Base-by-base conservation (phyloP, 1,140 invertebrate species). In the Coelopa frigida region DNA sequence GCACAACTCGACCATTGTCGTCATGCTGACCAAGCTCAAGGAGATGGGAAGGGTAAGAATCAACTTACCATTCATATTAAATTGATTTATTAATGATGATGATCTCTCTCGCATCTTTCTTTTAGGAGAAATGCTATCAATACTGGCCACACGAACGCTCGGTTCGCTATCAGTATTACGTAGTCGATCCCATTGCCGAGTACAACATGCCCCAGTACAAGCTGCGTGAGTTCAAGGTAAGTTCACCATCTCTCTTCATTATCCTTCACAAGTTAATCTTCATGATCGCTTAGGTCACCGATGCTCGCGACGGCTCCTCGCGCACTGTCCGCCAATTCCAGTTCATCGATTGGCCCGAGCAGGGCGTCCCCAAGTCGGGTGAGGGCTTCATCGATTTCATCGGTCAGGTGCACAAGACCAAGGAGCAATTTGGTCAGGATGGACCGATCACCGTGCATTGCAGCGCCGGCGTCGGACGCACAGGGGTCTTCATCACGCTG, bases 151-250 rank as follows among this genome's bases (percentile, higher is more conserved):
- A 85, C 56, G 95, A 98, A 62, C 78, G 94, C 54, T 96, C 94
- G 18, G 88, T 93, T 24, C 81, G 94, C 41, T 97, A 98, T 71
- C 88, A 94, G 67, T 96, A 90, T 71, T 94, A 94, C 75, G 92
- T 98, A 11, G 94, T 99, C 1, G 96, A 99, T 72, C 94, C 94
- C 2, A 96, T 99, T 54, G 94, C 94, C 4, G 97, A 99, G 68
- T 99, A 99, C 70, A 97, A 98, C 70, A 98, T 99, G 94, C 92
- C 93, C 10, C 91, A 97, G 66, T 99, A 99, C 72, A 96, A 97
- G 60, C 75, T 99, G 43, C 77, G 97, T 59, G 97, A 99, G 74
- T 98, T 99, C 73, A 99, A 98, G 78, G 91, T 78, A 47, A 48
- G 49, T 50, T 43, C 29, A 20, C 5, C 2, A 26, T 14, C 8